Percentiles rank a stretch among this genome's conserved stretches.
Evolutionary conservation across 2,797 vertebrate genomes (phyloP).

Genomic region (Crenuchus spilurus): DNA sequence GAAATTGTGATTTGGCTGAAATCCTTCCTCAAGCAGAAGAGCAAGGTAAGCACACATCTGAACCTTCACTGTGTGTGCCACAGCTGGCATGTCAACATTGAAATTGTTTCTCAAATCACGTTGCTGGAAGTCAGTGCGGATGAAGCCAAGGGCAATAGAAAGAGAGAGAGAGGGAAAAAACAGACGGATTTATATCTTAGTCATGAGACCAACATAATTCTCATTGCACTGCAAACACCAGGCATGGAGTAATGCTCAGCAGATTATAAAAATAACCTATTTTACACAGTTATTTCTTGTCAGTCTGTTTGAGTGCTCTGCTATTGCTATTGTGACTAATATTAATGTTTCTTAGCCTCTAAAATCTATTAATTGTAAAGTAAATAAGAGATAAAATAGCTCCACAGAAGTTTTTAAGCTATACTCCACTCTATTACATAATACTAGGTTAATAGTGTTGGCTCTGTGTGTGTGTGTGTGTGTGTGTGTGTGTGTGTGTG

Average conservation of each 20-base stretch:
- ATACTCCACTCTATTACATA: not conserved
- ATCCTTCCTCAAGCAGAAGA: constrained; percentile 51
- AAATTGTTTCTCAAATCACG: constrained; percentile 66
- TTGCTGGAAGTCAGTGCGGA: constrained; percentile 54
- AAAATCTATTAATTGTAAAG: not conserved
- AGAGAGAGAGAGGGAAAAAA: constrained; percentile 62
- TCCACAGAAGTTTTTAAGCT: not conserved
- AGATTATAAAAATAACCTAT: constrained; percentile 66
- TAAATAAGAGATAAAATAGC: no score
- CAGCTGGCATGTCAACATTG: constrained; percentile 54
- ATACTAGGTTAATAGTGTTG: constrained; percentile 6
- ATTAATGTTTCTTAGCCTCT: not conserved
- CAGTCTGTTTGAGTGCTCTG: constrained; percentile 38
- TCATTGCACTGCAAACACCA: constrained; percentile 63
- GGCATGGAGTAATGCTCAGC: constrained; percentile 59
- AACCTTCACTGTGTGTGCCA: constrained; percentile 49
- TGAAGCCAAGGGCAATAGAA: constrained; percentile 66
- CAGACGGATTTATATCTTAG: constrained; percentile 70
- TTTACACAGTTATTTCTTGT: constrained; percentile 50
- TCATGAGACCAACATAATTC: constrained; percentile 79
- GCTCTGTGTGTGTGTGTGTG: constrained; percentile 43
- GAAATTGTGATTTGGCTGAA: constrained; percentile 51
- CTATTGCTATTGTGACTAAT: constrained; percentile 20
- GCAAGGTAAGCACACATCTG: constrained; percentile 59
- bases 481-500: constrained; percentile 18